These are phyloP conservation scores for Sebastes vulpes DNA, from an alignment of 2,797 vertebrate genomes.

Conservation along the genomic window DNA sequence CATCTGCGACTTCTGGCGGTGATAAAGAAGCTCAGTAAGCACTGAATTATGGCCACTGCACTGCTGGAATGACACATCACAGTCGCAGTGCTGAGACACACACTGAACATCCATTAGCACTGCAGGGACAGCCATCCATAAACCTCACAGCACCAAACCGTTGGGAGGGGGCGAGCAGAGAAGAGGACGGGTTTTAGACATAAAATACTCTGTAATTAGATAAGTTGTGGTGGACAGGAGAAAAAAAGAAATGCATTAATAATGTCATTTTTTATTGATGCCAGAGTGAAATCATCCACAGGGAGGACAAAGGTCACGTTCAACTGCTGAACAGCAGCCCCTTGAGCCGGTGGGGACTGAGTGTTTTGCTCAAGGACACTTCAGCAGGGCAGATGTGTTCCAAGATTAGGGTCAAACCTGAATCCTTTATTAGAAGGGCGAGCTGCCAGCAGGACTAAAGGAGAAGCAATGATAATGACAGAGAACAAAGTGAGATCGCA, in stretches of 20 bases:
- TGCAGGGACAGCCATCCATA: slow-evolving; percentile 16
- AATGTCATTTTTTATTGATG: neutral
- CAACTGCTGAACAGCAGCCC: neutral
- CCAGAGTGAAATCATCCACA: neutral
- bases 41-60: slow-evolving; percentile 19
- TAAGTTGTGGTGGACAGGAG: neutral
- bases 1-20: slow-evolving; percentile 4
- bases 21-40: slow-evolving; percentile 12
- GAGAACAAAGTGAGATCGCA: neutral
- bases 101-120: slow-evolving; percentile 38
- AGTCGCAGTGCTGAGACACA: slow-evolving; percentile 19
- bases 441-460: neutral
- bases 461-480: neutral
- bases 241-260: neutral
- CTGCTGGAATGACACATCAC: slow-evolving; percentile 8
- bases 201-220: neutral
- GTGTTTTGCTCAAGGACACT: neutral
- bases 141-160: neutral
- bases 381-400: neutral
- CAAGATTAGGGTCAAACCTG: neutral
- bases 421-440: neutral
- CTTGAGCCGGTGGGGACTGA: neutral
- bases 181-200: neutral
- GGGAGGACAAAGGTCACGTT: neutral
- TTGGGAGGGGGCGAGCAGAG: neutral